Evolutionary conservation across 2,888 invertebrate genomes (phyloP), one percentile per base, ranked within the genome.

Genomic region (Ormyrus labotus): DNA sequence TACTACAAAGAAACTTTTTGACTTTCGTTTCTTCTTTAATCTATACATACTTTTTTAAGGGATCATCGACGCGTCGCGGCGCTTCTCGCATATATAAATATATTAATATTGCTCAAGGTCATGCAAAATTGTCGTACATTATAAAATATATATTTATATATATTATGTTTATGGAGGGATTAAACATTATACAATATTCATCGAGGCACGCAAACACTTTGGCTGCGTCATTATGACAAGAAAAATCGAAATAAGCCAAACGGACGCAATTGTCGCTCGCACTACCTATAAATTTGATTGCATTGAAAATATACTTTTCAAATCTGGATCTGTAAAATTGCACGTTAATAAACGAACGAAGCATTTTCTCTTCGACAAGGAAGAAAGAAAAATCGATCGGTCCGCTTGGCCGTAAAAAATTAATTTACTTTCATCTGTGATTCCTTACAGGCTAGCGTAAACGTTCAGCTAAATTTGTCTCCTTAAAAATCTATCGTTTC

Each of bases 41-140:
- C 10, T 72, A 19, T 64, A 63, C 58, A 53, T 47, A 73, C 61
- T 68, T 68, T 64, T 58, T 61, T 63, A 6, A 65, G 48, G 53
- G 60, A 55, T 58, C 68, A 81, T 76, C 71, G 53, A 65, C 64
- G 69, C 79, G 53, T 80, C 81, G 71, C 76, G 58, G 53, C 78
- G 81, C 71, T 69, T 72, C 50, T 81, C 67, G 64, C 84, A 82
- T 85, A 86, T 84, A 86, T 86, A 87, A 47, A 61, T 67, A 85
- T 85, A 86, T 34, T 88, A 88, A 88, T 89, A 89, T 89, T 88
- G 89, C 89, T 89, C 85, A 87, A 86, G 83, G 84, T 89, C 87
- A 88, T 88, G 88, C 88, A 87, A 88, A 87, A 86, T 86, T 75
- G 85, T 86, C 85, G 84, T 88, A 86, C 83, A 82, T 86, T 85